Percentiles rank a stretch among this genome's conserved stretches.
These are phyloP conservation scores for Sebastes hubbsi DNA, from an alignment of 2,797 vertebrate genomes.

Conservation along the genomic window DNA sequence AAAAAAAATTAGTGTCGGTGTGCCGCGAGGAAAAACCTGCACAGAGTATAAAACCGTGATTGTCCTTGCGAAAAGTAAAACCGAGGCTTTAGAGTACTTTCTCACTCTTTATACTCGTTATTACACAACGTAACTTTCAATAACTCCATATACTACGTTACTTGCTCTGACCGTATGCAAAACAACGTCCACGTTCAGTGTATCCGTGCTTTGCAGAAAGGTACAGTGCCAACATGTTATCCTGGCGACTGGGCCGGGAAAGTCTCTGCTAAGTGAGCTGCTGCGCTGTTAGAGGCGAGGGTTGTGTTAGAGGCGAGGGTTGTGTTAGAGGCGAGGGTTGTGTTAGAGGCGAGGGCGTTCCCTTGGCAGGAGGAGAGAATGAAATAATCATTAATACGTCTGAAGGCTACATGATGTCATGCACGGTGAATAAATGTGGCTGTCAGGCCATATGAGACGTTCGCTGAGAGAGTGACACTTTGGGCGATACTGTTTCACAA, in stretches of 20 bases:
- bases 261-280: slow-evolving; percentile 23
- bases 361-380: slow-evolving; percentile 53
- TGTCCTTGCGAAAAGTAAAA: too few species aligned
- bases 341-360: slow-evolving; percentile 53
- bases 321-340: background rate
- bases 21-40: too few species aligned
- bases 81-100: too few species aligned
- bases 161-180: too few species aligned
- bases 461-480: slow-evolving; percentile 43
- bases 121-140: too few species aligned
- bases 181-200: background rate
- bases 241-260: background rate
- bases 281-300: slow-evolving; percentile 13
- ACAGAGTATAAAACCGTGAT: too few species aligned
- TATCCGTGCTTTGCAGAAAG: background rate
- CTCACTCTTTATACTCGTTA: too few species aligned
- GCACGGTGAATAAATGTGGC: slow-evolving; percentile 46
- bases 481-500: slow-evolving; percentile 46
- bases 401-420: slow-evolving; percentile 73
- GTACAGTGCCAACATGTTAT: background rate
- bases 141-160: too few species aligned
- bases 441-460: slow-evolving; percentile 23
- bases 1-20: background rate
- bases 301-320: slow-evolving; percentile 23
- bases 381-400: slow-evolving; percentile 72